Base-by-base conservation (phyloP, 2,113 vertebrate genomes). In the Apeltes quadracus region DNA sequence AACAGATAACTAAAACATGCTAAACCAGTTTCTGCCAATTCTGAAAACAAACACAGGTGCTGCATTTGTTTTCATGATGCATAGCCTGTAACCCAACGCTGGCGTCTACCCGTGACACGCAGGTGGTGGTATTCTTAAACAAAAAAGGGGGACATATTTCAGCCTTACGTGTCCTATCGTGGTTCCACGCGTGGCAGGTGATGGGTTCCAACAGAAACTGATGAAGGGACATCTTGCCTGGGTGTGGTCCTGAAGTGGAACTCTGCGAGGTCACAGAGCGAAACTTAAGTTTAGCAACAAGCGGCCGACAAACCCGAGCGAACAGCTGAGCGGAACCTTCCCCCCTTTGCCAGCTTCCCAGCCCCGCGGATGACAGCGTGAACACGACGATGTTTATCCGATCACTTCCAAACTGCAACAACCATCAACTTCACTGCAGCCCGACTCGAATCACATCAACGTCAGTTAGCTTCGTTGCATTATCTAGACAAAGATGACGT, bases 121-220 rank as follows among this genome's bases (percentile, higher is more conserved):
- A 12, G 15, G 13, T 20, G 9, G 20, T 56, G 27, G 16, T 56
- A 11, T 12, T 20, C 29, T 34, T 9, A 11, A 11, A 11, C 18
- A 23, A 38, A 23, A 38, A 22, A 0, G 22, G 57, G 15, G 1
- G 16, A 4, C 44, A 77, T 66, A 18, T 39, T 0, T 9, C 20
- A 92, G 61, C 1, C 97, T 96, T 90, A 99, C 97, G 97, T 54
- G 96, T 98, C 44, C 96, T 95, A 89, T 99, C 98, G 91, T 94
- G 94, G 92, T 99, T 99, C 97, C 97, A 99, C 5, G 98, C 97
- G 84, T 99, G 98, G 89, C 97, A 99, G 89, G 96, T 99, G 91
- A 99, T 99, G 84, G 98, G 98, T 84, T 99, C 98, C 89, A 99
- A 79, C 83, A 99, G 94, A 90, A 99, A 98, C 90, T 98, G 97